Evolutionary conservation across 2,797 vertebrate genomes (phyloP).

Genomic region (Epinephelus malabaricus): DNA sequence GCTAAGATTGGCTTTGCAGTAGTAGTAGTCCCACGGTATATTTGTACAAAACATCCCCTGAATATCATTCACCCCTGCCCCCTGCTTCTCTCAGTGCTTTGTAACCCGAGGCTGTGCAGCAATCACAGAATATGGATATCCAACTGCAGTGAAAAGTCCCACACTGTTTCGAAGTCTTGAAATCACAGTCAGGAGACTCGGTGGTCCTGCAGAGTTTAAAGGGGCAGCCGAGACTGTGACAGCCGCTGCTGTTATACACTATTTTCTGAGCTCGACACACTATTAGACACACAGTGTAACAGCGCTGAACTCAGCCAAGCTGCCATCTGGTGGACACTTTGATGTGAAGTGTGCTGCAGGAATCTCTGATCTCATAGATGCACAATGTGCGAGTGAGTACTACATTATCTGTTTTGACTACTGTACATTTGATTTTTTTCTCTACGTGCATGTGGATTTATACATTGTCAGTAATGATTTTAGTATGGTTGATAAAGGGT

Average conservation of each 20-base stretch:
- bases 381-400: neutral
- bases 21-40: slow-evolving; percentile 42
- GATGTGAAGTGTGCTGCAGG: neutral
- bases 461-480: neutral
- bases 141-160: slow-evolving; percentile 50
- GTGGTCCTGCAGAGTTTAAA: slow-evolving; percentile 71
- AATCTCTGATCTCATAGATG: neutral
- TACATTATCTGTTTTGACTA: neutral
- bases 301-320: slow-evolving; percentile 16
- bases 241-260: slow-evolving; percentile 24
- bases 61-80: slow-evolving; percentile 65
- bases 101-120: slow-evolving; percentile 63
- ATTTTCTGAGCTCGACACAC: slow-evolving; percentile 45
- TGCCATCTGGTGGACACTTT: slow-evolving; percentile 59
- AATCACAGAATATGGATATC: slow-evolving; percentile 66
- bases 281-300: slow-evolving; percentile 11
- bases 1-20: slow-evolving; percentile 55
- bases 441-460: neutral
- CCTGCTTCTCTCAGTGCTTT: slow-evolving; percentile 43
- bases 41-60: slow-evolving; percentile 68
- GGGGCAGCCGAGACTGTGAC: slow-evolving; percentile 42
- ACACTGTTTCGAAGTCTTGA: slow-evolving; percentile 51
- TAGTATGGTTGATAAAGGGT: neutral
- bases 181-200: slow-evolving; percentile 62
- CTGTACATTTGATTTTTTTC: neutral